phyloP scores from a whole-genome alignment of 2,113 vertebrate species.

The Cryptomyrus ogoouensis region DNA sequence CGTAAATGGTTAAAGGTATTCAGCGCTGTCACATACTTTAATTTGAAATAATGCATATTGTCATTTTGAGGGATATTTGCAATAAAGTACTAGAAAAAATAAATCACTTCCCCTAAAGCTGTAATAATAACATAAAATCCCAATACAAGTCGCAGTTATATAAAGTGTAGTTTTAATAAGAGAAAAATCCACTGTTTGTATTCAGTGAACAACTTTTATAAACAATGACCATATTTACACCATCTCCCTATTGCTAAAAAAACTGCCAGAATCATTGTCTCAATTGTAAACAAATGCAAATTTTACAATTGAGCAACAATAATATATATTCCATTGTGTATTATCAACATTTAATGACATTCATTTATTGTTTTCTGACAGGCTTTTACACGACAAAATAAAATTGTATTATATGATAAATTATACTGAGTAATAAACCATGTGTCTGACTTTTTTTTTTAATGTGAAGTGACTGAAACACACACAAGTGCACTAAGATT shows the following conservation, averaged over 20 bases:
- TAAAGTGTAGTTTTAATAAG: slow-evolving; percentile 1
- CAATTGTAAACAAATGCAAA: background rate
- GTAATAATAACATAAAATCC: background rate
- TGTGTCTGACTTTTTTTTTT: background rate
- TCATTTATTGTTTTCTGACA: background rate
- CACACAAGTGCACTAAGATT: background rate
- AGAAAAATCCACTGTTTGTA: background rate
- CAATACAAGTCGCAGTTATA: background rate
- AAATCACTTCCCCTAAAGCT: slow-evolving; percentile 5
- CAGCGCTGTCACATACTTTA: background rate
- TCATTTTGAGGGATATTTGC: background rate
- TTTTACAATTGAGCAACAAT: background rate
- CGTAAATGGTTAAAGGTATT: background rate
- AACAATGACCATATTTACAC: background rate
- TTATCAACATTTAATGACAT: background rate
- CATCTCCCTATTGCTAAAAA: background rate
- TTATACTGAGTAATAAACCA: background rate
- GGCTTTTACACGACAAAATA: background rate
- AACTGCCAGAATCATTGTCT: background rate
- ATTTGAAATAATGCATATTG: background rate
- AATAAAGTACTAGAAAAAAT: background rate
- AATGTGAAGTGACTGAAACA: background rate
- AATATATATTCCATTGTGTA: background rate
- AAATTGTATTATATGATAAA: background rate
- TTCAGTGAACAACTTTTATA: background rate